Percentiles rank a stretch among this genome's conserved stretches.
phyloP scores from a whole-genome alignment of 2,797 vertebrate species.

The Propithecus perrieri region DNA sequence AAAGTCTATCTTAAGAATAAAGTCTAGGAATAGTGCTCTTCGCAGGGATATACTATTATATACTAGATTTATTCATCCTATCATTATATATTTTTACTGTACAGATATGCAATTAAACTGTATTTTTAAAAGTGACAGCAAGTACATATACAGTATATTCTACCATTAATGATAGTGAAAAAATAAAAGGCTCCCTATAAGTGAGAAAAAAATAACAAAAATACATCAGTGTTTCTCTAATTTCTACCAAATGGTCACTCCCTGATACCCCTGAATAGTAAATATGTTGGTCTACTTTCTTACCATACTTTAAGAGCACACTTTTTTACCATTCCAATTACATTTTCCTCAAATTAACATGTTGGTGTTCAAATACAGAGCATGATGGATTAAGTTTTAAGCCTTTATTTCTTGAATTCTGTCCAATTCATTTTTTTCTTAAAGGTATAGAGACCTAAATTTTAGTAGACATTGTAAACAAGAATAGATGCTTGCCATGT shows the following conservation, averaged over 20 bases:
- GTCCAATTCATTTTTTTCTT: neutral
- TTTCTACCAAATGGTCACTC: neutral
- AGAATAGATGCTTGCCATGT: slow-evolving; percentile 24
- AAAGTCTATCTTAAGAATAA: neutral
- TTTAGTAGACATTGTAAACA: neutral
- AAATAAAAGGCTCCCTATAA: neutral
- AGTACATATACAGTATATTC: neutral
- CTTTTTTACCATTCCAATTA: neutral
- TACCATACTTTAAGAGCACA: neutral
- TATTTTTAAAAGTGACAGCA: neutral
- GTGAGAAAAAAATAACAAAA: neutral
- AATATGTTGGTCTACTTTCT: neutral
- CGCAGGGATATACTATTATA: neutral
- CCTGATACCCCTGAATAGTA: neutral
- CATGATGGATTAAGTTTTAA: neutral
- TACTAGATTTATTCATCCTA: neutral
- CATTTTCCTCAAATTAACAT: neutral
- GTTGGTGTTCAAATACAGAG: neutral
- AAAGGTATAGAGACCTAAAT: neutral
- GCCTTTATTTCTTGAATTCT: slow-evolving; percentile 7
- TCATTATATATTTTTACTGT: slow-evolving; percentile 16
- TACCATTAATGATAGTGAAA: neutral
- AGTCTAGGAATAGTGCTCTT: neutral
- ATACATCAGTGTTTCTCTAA: neutral
- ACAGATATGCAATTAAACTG: slow-evolving; percentile 33